Evolutionary conservation across 2,888 invertebrate species (phyloP).

Genomic region (Aphodius granarius): DNA sequence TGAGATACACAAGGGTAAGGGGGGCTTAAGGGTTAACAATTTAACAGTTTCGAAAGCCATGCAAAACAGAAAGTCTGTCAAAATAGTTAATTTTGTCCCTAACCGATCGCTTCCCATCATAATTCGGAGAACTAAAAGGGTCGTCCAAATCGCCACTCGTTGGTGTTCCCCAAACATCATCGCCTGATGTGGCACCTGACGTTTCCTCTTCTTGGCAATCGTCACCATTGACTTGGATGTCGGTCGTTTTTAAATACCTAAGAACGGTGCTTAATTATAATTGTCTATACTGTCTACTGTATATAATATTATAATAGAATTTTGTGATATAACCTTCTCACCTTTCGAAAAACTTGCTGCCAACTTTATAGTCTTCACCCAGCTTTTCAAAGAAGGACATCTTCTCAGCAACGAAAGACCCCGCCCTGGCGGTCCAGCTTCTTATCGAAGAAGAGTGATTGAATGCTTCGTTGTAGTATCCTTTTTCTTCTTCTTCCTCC

Average conservation of each 20-base stretch:
- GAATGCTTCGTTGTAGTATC: conserved; percentile 51
- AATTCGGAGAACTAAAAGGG: conserved; percentile 61
- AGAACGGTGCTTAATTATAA: conserved; percentile 44
- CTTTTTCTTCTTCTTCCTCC: conserved; percentile 39
- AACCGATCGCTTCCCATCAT: conserved; percentile 62
- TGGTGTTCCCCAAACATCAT: conserved; percentile 88
- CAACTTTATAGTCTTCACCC: conserved; percentile 55
- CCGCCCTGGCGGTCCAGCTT: conserved; percentile 81
- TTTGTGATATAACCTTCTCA: conserved; percentile 30
- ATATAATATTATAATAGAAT: too few species aligned
- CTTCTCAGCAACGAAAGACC: conserved; percentile 80
- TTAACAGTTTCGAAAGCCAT: conserved; percentile 8
- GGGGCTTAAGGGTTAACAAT: background rate
- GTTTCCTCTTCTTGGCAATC: conserved; percentile 74
- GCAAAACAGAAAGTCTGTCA: conserved; percentile 12
- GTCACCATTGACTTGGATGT: conserved; percentile 50
- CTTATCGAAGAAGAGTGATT: conserved; percentile 46
- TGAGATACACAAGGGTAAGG: conserved; percentile 1
- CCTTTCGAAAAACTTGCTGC: conserved; percentile 54
- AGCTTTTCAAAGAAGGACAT: conserved; percentile 72
- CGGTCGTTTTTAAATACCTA: conserved; percentile 62
- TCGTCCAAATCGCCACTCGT: conserved; percentile 84
- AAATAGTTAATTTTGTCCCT: conserved; percentile 27
- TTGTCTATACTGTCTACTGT: background rate
- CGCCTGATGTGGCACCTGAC: conserved; percentile 81